Evolutionary conservation across 1,140 invertebrate genomes (phyloP).

Genomic region (Uloborus diversus): DNA sequence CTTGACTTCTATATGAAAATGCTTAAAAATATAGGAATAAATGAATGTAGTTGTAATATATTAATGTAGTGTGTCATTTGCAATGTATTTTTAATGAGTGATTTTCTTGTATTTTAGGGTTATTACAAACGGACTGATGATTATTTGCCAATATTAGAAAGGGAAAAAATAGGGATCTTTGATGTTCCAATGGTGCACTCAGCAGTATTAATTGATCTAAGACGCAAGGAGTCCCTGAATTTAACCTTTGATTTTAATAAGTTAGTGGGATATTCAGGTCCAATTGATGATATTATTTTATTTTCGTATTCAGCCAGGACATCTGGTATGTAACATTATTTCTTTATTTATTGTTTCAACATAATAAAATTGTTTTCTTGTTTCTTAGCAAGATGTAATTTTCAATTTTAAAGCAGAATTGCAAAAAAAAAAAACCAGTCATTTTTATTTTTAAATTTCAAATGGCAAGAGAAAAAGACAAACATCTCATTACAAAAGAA

Average conservation of each 20-base stretch:
- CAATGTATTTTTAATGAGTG: background rate
- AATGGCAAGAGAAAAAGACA: too few relatives aligned
- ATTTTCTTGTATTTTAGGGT: slow-evolving; percentile 69
- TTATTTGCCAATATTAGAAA: slow-evolving; percentile 82
- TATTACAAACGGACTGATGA: slow-evolving; percentile 89
- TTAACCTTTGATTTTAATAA: slow-evolving; percentile 80
- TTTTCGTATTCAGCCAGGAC: slow-evolving; percentile 87
- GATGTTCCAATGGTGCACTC: slow-evolving; percentile 92
- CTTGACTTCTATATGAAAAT: background rate
- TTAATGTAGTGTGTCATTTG: background rate
- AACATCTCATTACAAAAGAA: too few relatives aligned
- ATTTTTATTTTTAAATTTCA: too few relatives aligned
- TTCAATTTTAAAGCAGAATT: background rate
- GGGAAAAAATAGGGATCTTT: slow-evolving; percentile 79
- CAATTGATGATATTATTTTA: slow-evolving; percentile 91
- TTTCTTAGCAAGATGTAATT: background rate
- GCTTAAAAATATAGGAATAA: too few relatives aligned
- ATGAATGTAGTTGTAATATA: too few relatives aligned
- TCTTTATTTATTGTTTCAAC: background rate
- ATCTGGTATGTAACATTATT: slow-evolving; percentile 70
- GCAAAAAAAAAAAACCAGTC: too few relatives aligned
- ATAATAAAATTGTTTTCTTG: background rate
- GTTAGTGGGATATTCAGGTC: slow-evolving; percentile 72
- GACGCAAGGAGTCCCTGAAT: slow-evolving; percentile 70
- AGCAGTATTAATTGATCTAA: slow-evolving; percentile 84